Evolutionary conservation across 2,888 invertebrate species (phyloP).

Genomic region (Salpingus planirostris): DNA sequence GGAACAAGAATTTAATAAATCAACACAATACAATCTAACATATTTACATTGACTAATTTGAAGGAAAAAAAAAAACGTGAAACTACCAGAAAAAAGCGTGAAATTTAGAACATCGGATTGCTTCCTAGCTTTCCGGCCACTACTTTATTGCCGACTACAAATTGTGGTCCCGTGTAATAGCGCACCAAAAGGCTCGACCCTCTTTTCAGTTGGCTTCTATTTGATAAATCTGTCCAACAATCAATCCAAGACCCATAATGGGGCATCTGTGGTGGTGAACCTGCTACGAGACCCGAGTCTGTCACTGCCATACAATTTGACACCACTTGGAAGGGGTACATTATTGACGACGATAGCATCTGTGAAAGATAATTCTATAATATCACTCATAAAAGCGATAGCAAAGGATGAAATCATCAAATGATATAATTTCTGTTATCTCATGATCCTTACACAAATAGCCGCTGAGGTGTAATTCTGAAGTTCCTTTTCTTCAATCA

Average conservation of each 20-base stretch:
- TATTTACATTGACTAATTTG: slow-evolving; percentile 8
- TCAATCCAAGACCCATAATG: slow-evolving; percentile 70
- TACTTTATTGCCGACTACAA: slow-evolving; percentile 17
- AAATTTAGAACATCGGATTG: slow-evolving; percentile 5
- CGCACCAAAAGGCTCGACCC: slow-evolving; percentile 78
- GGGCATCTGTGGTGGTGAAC: slow-evolving; percentile 78
- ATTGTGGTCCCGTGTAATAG: slow-evolving; percentile 51
- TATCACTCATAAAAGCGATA: slow-evolving; percentile 8
- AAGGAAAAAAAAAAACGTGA: no score
- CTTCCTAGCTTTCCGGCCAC: slow-evolving; percentile 2
- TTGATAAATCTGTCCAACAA: slow-evolving; percentile 73
- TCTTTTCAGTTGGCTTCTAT: slow-evolving; percentile 70
- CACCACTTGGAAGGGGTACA: slow-evolving; percentile 90
- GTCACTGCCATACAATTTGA: slow-evolving; percentile 86
- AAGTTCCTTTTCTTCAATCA: slow-evolving; percentile 63
- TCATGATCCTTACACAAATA: slow-evolving; percentile 46
- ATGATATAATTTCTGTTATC: slow-evolving; percentile 1
- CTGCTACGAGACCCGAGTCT: slow-evolving; percentile 71
- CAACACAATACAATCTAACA: slow-evolving; percentile 9
- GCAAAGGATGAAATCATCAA: slow-evolving; percentile 2
- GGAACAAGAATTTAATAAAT: slow-evolving; percentile 11
- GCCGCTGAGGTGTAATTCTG: slow-evolving; percentile 48
- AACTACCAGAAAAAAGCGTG: slow-evolving; percentile 7
- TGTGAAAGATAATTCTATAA: slow-evolving; percentile 31
- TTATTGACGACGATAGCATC: slow-evolving; percentile 73